Evolutionary conservation across 2,113 vertebrate species (phyloP), one percentile per base, ranked within the genome.

Genomic region (Pavo muticus): DNA sequence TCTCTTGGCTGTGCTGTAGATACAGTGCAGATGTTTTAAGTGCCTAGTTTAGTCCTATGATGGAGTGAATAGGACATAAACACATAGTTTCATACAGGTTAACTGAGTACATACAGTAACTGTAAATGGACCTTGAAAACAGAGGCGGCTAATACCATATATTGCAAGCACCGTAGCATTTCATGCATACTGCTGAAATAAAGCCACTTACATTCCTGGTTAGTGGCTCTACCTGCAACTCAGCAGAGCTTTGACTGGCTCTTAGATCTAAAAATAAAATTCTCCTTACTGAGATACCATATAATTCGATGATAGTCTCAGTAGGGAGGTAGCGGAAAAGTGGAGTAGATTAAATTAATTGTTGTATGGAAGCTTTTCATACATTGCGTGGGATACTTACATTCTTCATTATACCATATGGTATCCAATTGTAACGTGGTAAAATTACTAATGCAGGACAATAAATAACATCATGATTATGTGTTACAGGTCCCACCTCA

Each of bases 381-480:
- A 63, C 77, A 32, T 30, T 65, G 67, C 71, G 47, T 45, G 72
- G 86, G 67, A 91, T 88, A 76, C 48, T 87, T 87, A 48, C n/a
- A 57, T 84, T 94, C 60, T 81, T 88, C 57, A 47, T 77, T 47
- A 35, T 65, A 52, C 86, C 88, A 75, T 90, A 90, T 91, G 87
- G 70, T 81, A 87, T 91, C 70, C 61, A 89, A 76, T 50, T 87
- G 87, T 63, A 89, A 93, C 76, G 67, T 84, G 80, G 56, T 89
- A 93, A 87, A 94, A 93, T 94, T 91, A 93, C 88, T 89, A 95
- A 89, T 91, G 67, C 71, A 85, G 67, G 74, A 57, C 89, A 91
- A 80, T 94, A 97, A 96, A 93, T 91, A 93, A 93, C 74, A 63
- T 86, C 69, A 79, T 94, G 90, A 91, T 93, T 94, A 68, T 68